Base-by-base conservation (phyloP, 2,113 vertebrate species). In the Anarhynchus alexandrinus region DNA sequence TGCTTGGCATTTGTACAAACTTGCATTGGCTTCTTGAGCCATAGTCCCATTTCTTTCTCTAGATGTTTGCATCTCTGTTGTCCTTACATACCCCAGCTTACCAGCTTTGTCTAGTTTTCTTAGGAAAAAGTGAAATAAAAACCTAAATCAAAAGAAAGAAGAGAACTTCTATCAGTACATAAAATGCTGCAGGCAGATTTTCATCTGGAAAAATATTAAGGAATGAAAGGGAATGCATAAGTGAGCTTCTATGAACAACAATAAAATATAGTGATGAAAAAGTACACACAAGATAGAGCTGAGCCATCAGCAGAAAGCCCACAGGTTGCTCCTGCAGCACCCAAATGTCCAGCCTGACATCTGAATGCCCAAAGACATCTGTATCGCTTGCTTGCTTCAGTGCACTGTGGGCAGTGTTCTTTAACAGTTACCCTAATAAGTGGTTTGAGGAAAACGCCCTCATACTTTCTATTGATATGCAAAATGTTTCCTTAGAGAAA, bases 221-320 rank as follows among this genome's bases (percentile, higher is more conserved):
- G 91, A 97, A 97, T 98, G 90, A 97, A 98, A 98, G 90, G 57
- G 96, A 98, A 98, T 96, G 70, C 84, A 52, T 97, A 97, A 98
- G 89, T 94, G 87, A 92, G 51, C 17, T 94, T 93, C 96, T 94
- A 15, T 81, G 96, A 97, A 84, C 69, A 93, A 96, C 78, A 96
- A 71, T 96, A 93, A 96, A 97, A 97, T 61, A 11, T 66, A 88
- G 51, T 70, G 67, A 54, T 88, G 65, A 96, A 83, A 96, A 96
- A 95, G n/a, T 72, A 62, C 76, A 57, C 71, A 80, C 85, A 82
- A 95, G 97, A 85, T 36, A 70, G 71, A 73, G 52, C 40, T 80
- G 38, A 96, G 67, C 86, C 58, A 93, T 69, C 51, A 34, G 16
- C 86, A 93, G 83, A 81, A 94, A 96, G 77, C 76, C 87, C 71